Conservation (phyloP, 2,113 vertebrate genomes). For the Alouatta palliata region DNA sequence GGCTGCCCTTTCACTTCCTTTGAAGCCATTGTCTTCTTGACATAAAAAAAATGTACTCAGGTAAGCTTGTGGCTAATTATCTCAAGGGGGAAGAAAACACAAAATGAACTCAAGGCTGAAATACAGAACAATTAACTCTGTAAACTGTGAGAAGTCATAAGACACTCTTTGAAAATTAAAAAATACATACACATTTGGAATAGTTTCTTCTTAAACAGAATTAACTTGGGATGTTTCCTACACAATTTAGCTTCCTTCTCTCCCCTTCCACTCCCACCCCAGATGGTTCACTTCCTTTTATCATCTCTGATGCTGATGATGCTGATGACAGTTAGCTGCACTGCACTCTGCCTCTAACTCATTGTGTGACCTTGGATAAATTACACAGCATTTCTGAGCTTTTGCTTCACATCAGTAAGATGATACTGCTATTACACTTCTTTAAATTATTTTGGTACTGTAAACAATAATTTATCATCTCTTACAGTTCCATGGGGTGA, state of each 20-base stretch:
- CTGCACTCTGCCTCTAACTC: neutral
- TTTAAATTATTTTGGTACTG: neutral
- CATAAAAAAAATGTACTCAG: conserved; percentile 57
- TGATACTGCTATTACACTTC: neutral
- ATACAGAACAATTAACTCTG: conserved; percentile 39
- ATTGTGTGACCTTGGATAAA: neutral
- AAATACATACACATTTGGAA: neutral
- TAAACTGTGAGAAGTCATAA: neutral
- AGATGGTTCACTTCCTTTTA: neutral
- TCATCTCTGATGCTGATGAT: neutral
- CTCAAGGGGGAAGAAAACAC: conserved; percentile 43
- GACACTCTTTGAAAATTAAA: neutral
- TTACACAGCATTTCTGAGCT: neutral
- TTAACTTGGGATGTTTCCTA: neutral
- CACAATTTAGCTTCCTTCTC: neutral
- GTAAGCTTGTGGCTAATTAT: conserved; percentile 53
- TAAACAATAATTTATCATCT: neutral
- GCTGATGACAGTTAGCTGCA: neutral
- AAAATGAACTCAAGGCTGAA: neutral
- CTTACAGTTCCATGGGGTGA: neutral
- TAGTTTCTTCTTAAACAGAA: neutral
- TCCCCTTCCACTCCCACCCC: neutral
- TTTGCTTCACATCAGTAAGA: neutral
- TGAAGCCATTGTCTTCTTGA: conserved; percentile 61
- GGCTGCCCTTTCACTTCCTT: conserved; percentile 3